phyloP scores from a whole-genome alignment of 2,797 vertebrate species.

The Rousettus madagascariensis region DNA sequence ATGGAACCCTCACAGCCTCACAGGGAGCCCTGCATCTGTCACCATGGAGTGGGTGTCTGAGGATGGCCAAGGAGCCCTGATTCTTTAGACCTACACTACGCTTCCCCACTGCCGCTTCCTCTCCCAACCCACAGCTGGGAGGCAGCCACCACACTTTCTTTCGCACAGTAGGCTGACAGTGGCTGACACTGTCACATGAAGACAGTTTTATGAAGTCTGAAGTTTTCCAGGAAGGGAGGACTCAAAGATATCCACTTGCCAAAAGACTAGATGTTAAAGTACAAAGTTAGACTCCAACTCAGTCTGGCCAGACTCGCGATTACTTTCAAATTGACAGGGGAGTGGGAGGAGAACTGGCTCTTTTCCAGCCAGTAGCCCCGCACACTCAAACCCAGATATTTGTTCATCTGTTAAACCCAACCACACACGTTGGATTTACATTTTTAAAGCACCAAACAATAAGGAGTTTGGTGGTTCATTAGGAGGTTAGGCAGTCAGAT shows the following conservation, averaged over 20 bases:
- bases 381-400: background rate
- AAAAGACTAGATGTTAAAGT: background rate
- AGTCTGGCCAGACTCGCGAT: background rate
- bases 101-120: background rate
- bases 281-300: background rate
- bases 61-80: background rate
- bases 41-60: accelerated
- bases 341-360: background rate
- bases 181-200: background rate
- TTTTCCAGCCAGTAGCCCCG: background rate
- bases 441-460: background rate
- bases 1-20: background rate
- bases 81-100: accelerated
- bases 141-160: background rate
- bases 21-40: background rate
- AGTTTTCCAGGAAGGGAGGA: background rate
- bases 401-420: background rate
- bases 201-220: background rate
- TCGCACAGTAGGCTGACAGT: background rate
- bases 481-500: background rate
- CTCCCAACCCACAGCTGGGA: accelerated
- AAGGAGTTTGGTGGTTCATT: background rate
- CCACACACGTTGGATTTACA: background rate
- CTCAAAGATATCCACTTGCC: background rate
- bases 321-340: background rate